Percentiles rank a stretch among this genome's conserved stretches.
Evolutionary conservation across 2,797 vertebrate genomes (phyloP).

Genomic region (Rhinoraja longicauda): DNA sequence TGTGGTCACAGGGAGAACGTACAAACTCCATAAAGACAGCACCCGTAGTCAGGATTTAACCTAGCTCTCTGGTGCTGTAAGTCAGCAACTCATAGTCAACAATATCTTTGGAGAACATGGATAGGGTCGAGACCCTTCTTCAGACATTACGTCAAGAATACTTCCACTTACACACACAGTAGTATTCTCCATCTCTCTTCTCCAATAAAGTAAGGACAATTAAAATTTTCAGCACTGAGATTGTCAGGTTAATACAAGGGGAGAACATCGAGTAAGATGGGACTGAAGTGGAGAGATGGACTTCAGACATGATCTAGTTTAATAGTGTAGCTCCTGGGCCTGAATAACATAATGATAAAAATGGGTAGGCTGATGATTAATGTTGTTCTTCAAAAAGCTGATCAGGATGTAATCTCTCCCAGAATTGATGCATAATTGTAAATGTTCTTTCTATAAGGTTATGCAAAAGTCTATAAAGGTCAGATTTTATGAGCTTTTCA

Average conservation of each 20-base stretch:
- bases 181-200: neutral
- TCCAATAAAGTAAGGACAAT: neutral
- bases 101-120: no score
- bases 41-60: no score
- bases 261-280: neutral
- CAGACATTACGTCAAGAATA: neutral
- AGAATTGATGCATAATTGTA: neutral
- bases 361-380: neutral
- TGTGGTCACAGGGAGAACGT: no score
- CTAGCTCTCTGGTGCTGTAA: no score
- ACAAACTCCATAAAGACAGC: no score
- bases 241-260: neutral
- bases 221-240: neutral
- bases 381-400: neutral
- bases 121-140: no score
- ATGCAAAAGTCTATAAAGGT: neutral
- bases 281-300: neutral
- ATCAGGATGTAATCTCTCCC: neutral
- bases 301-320: neutral
- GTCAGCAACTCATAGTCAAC: no score
- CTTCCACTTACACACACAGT: neutral
- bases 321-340: neutral
- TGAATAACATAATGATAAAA: neutral
- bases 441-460: neutral
- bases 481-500: no score